Evolutionary conservation across 2,888 invertebrate genomes (phyloP).

Genomic region (Sericinus montela): DNA sequence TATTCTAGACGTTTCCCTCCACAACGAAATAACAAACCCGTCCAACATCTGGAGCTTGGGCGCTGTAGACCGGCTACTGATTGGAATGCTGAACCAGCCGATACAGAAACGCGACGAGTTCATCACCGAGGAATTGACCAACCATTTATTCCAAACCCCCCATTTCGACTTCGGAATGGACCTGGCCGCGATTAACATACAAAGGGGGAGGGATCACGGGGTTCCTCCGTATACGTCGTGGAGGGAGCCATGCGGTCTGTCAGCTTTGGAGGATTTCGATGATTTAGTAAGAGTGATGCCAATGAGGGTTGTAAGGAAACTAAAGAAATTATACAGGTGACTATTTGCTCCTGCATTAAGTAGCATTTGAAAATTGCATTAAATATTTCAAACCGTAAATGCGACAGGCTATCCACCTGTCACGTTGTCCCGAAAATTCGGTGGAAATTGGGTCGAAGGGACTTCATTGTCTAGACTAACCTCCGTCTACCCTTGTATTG

Average conservation of each 20-base stretch:
- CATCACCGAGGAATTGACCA: conserved; percentile 88
- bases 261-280: conserved; percentile 82
- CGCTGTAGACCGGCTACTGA: conserved; percentile 87
- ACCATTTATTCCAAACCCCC: conserved; percentile 88
- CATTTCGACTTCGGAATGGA: conserved; percentile 89
- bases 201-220: conserved; percentile 91
- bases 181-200: conserved; percentile 92
- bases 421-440: too few species aligned
- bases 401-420: too few species aligned
- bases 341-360: too few species aligned
- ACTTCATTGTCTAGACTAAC: too few species aligned
- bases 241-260: conserved; percentile 88
- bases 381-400: too few species aligned
- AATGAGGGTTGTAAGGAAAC: conserved; percentile 79
- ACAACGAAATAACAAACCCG: conserved; percentile 85
- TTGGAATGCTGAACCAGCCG: conserved; percentile 88
- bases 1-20: conserved; percentile 86
- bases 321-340: conserved; percentile 79
- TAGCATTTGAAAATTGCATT: too few species aligned
- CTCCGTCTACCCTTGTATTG: too few species aligned
- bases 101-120: conserved; percentile 90
- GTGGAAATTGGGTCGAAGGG: too few species aligned
- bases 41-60: conserved; percentile 87
- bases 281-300: conserved; percentile 85
- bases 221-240: conserved; percentile 88